Evolutionary conservation across 2,888 invertebrate species (phyloP).

Genomic region (Geophilus truncorum): DNA sequence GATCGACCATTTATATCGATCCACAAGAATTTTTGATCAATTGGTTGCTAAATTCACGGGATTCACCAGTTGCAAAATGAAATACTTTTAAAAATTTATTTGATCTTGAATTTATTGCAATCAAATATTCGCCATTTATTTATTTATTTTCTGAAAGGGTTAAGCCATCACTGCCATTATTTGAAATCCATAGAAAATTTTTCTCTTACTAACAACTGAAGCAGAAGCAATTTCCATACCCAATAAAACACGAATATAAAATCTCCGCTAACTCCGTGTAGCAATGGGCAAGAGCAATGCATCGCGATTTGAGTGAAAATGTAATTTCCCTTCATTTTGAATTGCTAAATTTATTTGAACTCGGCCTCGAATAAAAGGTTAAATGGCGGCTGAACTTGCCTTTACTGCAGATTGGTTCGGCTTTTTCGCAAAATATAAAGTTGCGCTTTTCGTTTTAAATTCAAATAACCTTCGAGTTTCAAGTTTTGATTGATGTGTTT

Average conservation of each 20-base stretch:
- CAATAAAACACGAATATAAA: neutral
- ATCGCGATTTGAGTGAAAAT: neutral
- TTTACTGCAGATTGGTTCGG: neutral
- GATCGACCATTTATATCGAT: no score
- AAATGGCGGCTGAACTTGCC: neutral
- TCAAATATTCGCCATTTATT: no score
- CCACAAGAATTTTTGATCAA: no score
- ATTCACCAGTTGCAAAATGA: no score
- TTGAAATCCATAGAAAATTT: no score
- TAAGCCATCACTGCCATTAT: no score
- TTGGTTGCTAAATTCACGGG: no score
- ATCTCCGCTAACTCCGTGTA: neutral
- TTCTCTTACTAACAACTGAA: neutral
- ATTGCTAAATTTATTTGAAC: neutral
- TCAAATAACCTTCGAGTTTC: neutral
- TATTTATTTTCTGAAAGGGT: no score
- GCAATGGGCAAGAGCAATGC: neutral
- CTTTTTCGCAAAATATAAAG: neutral
- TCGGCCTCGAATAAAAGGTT: neutral
- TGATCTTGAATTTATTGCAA: no score
- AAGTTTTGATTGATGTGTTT: neutral
- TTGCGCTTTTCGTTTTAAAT: neutral
- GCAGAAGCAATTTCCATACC: neutral
- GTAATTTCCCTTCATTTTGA: neutral
- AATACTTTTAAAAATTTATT: no score